Percentiles rank a stretch among this genome's conserved stretches.
These are phyloP conservation scores for Anarhynchus alexandrinus DNA, from an alignment of 2,113 vertebrate species.

Conservation along the genomic window DNA sequence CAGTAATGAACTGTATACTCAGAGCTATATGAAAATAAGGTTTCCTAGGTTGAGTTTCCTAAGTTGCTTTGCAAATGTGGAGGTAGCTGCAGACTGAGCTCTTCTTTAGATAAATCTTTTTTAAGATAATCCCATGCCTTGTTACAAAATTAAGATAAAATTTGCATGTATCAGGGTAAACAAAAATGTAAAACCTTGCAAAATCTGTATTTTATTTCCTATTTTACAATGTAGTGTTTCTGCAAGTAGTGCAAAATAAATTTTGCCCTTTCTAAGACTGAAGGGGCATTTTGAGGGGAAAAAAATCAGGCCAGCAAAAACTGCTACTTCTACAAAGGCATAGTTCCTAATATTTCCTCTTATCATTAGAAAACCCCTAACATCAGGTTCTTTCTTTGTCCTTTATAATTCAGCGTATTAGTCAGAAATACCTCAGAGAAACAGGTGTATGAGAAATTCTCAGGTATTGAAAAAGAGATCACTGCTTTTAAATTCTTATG, in stretches of 20 bases:
- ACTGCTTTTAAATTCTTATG: not conserved
- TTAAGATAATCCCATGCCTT: not conserved
- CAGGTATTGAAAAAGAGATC: not conserved
- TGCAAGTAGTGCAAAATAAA: not conserved
- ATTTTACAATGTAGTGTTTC: not conserved
- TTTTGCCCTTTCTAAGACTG: not conserved
- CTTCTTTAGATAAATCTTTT: not conserved
- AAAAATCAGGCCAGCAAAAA: not conserved
- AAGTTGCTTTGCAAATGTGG: not conserved
- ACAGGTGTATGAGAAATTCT: not conserved
- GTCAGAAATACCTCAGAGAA: not conserved
- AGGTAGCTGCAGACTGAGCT: not conserved
- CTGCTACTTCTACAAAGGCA: not conserved
- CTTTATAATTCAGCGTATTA: not conserved
- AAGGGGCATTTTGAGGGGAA: not conserved
- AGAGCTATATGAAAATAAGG: conserved; percentile 46
- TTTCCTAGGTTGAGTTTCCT: not conserved
- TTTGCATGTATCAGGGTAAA: not conserved
- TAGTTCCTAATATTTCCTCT: not conserved
- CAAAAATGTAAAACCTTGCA: not conserved
- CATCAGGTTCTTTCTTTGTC: not conserved
- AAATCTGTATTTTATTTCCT: not conserved
- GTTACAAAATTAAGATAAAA: not conserved
- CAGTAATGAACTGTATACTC: conserved; percentile 54
- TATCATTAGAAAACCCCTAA: not conserved